Base-by-base conservation (phyloP, 1,140 invertebrate species). In the Aphelenchoides besseyi region DNA sequence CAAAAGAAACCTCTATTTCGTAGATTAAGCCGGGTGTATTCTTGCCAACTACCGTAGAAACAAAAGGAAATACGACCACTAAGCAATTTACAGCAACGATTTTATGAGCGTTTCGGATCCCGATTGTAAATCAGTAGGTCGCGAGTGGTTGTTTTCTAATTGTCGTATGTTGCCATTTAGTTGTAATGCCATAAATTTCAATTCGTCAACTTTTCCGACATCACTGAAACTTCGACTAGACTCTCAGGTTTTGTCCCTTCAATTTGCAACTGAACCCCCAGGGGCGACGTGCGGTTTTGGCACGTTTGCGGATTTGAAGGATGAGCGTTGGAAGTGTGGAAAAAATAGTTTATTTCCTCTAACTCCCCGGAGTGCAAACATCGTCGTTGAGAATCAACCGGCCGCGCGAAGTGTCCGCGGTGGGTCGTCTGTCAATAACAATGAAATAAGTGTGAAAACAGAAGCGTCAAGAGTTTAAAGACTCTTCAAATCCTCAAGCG, bases 281-380 rank as follows among this genome's bases (percentile, higher is more conserved):
- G 41, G 23, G 41, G 41, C 41, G 41, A 48, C 23, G 12, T 23
- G 41, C 41, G 12, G 41, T 23, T 48, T 48, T 48, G 12, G 41
- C 12, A 48, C 12, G 41, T 48, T 48, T 48, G 12, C 12, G 23
- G 41, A 48, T 16, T 16, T 48, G 41, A 48, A 48, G 41, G 41
- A 12, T 23, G n/a, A n/a, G n/a, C n/a, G n/a, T n/a, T n/a, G n/a
- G n/a, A n/a, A n/a, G n/a, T n/a, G n/a, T n/a, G 41, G 12, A 48
- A 48, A 48, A 48, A 48, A 48, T 48, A 23, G 41, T 48, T 48
- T 48, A 48, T 48, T 48, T 48, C 41, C 41, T 23, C 12, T 23
- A 48, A 48, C 41, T 48, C 41, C 41, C 41, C 41, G 41, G 41
- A 48, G 41, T 48, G 41, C 41, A 48, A 48, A 48, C 41, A 48